Conservation (phyloP, 2,888 invertebrate species). For the Dicranocentrus wangi region DNA sequence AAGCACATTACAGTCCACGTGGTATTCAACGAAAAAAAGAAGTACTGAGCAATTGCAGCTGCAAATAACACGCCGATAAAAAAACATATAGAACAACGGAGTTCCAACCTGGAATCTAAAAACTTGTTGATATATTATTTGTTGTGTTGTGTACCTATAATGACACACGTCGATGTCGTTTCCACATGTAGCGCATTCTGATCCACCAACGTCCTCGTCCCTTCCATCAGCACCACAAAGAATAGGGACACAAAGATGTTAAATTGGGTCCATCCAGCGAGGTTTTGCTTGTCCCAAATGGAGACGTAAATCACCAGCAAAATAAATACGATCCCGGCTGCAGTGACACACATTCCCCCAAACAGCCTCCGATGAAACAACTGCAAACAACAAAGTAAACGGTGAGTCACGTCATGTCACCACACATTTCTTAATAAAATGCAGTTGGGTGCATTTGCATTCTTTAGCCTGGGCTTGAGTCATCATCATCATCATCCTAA, state of each 20-base stretch:
- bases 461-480: no score
- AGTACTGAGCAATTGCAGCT: slow-evolving; percentile 67
- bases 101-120: no score
- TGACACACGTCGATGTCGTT: slow-evolving; percentile 51
- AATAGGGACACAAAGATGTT: slow-evolving; percentile 64
- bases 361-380: slow-evolving; percentile 63
- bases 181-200: slow-evolving; percentile 46
- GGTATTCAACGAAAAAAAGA: slow-evolving; percentile 67
- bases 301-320: slow-evolving; percentile 61
- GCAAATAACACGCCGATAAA: slow-evolving; percentile 8
- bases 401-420: background rate
- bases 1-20: slow-evolving; percentile 67
- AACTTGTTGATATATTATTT: no score
- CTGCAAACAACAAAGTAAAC: slow-evolving; percentile 31
- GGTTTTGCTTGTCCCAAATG: slow-evolving; percentile 64
- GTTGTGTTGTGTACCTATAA: slow-evolving; percentile 56
- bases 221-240: slow-evolving; percentile 66
- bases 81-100: background rate
- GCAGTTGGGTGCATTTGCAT: no score
- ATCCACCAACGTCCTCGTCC: slow-evolving; percentile 60
- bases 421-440: no score
- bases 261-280: slow-evolving; percentile 67
- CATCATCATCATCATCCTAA: no score
- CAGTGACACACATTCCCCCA: slow-evolving; percentile 60
- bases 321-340: slow-evolving; percentile 52